Base-by-base conservation (phyloP, 1,140 invertebrate genomes). In the Chrysoperla carnea region DNA sequence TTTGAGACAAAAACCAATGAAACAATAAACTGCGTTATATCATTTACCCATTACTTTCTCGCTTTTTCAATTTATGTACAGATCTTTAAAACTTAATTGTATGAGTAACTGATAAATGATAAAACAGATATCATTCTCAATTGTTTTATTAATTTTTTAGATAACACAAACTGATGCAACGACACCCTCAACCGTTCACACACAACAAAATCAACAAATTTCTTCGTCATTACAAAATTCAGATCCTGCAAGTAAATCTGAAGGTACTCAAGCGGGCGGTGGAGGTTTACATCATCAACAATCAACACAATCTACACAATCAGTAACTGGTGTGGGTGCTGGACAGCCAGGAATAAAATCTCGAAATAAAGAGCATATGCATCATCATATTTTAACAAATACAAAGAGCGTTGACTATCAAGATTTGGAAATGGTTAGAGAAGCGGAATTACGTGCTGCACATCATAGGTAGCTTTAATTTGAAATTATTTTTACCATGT, bases 221-320 rank as follows among this genome's bases (percentile, higher is more conserved):
- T 42, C 43, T 6, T 45, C 52, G 29, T 43, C 49, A 35, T 23
- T 23, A 23, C 60, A 63, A 50, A 55, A 60, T 41, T 56, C 57
- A 29, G 67, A 69, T 55, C 59, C 61, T 47, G 53, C 68, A 17
- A 61, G 73, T 2, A 84, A 84, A 60, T 84, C 78, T 5, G 82
- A 86, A 63, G 81, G 81, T 5, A 82, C 81, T 0, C 83, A 86
- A 58, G 81, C 78, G 1, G 81, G 81, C 14, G 81, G 80, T 3
- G 77, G 78, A 0, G n/a, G n/a, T 6, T 12, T 33, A 11, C 58
- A 82, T 15, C 61, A 64, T 46, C 58, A 61, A 42, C 54, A 47
- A 29, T 61, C 58, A 17, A 65, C 56, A 45, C 53, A 58, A 12
- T 64, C 68, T 36, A 56, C 54, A 17, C 75, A 74, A 51, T 69